Percentiles rank a stretch among this genome's conserved stretches.
These are phyloP conservation scores for Gerosis bhagava DNA, from an alignment of 2,888 invertebrate genomes.

Conservation along the genomic window DNA sequence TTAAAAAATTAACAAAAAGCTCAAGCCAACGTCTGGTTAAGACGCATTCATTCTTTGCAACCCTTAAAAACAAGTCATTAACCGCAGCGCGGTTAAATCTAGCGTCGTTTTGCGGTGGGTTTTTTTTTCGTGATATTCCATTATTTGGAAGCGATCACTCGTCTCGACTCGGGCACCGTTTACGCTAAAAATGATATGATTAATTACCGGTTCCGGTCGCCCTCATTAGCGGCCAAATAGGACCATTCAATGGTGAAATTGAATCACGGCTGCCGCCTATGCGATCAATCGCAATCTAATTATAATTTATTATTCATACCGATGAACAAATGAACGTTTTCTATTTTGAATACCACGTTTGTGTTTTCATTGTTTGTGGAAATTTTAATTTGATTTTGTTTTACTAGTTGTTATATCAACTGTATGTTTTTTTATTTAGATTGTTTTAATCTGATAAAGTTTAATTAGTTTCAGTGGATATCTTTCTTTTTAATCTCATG, in stretches of 20 bases:
- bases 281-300: slow-evolving; percentile 68
- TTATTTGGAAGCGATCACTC: slow-evolving; percentile 73
- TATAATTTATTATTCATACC: slow-evolving; percentile 69
- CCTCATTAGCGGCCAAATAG: slow-evolving; percentile 78
- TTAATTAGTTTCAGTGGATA: too few species aligned
- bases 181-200: slow-evolving; percentile 78
- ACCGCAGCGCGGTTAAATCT: slow-evolving; percentile 74
- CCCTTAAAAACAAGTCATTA: slow-evolving; percentile 82
- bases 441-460: too few species aligned
- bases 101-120: slow-evolving; percentile 62
- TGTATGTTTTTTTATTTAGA: too few species aligned
- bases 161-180: slow-evolving; percentile 63
- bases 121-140: slow-evolving; percentile 72
- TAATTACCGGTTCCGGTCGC: slow-evolving; percentile 72
- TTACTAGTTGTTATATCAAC: background rate
- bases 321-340: slow-evolving; percentile 43
- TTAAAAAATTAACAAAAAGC: slow-evolving; percentile 70
- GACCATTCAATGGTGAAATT: slow-evolving; percentile 77
- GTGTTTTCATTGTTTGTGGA: slow-evolving; percentile 2
- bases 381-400: slow-evolving; percentile 2
- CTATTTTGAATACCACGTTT: slow-evolving; percentile 20
- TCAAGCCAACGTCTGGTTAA: slow-evolving; percentile 65
- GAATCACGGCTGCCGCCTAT: slow-evolving; percentile 64
- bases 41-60: slow-evolving; percentile 79
- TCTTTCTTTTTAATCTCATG: too few species aligned